Conservation (phyloP, 1,140 invertebrate genomes). For the Drosophila sp. region DNA sequence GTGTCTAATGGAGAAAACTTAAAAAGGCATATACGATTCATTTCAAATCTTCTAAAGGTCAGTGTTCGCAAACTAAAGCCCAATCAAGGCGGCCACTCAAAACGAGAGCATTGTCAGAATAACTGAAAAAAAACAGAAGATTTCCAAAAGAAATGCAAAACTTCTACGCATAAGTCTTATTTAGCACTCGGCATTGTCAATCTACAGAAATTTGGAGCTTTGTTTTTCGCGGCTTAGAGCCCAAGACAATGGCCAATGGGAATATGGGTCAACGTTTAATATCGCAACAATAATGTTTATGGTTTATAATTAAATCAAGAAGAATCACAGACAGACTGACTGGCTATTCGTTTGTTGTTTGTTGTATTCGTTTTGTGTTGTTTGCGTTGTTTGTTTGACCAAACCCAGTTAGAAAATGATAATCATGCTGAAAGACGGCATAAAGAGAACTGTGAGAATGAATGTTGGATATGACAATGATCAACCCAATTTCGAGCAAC, state of each 20-base stretch:
- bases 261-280: constrained; percentile 45
- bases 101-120: constrained; percentile 50
- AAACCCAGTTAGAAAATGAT: constrained; percentile 53
- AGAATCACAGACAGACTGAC: neutral
- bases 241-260: constrained; percentile 26
- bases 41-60: constrained; percentile 33
- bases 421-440: constrained; percentile 23
- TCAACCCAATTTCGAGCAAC: constrained; percentile 50
- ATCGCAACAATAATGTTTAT: constrained; percentile 7
- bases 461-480: constrained; percentile 15
- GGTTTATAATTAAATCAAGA: constrained; percentile 8
- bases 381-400: constrained; percentile 8
- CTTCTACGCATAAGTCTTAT: constrained; percentile 53
- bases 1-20: too few relatives aligned
- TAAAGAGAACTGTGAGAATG: constrained; percentile 56
- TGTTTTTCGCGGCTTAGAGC: neutral
- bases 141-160: constrained; percentile 24
- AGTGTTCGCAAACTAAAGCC: constrained; percentile 42
- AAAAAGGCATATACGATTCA: too few relatives aligned
- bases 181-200: constrained; percentile 45
- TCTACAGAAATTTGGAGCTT: constrained; percentile 26
- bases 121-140: constrained; percentile 31
- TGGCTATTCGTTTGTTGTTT: constrained; percentile 1
- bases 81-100: constrained; percentile 24
- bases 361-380: neutral